Evolutionary conservation across 2,113 vertebrate genomes (phyloP).

Genomic region (Anseranas semipalmata): DNA sequence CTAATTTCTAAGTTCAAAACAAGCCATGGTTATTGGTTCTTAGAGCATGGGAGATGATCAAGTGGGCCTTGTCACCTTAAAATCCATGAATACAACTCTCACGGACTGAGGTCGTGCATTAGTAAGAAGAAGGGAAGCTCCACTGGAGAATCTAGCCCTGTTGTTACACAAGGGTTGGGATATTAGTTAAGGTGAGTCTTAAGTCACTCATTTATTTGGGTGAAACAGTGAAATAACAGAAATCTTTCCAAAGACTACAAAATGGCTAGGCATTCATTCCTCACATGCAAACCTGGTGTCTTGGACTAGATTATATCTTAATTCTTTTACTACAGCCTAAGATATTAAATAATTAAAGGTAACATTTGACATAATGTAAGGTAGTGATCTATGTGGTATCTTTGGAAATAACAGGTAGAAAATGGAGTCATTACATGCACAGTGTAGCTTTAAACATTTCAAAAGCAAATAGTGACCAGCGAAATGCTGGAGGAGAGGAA

Average conservation of each 20-base stretch:
- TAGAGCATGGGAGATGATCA: neutral
- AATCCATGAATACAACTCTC: neutral
- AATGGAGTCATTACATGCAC: neutral
- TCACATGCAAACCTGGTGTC: neutral
- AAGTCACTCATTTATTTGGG: neutral
- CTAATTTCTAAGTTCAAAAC: neutral
- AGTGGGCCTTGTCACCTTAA: neutral
- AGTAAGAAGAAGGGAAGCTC: neutral
- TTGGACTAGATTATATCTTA: neutral
- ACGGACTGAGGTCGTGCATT: neutral
- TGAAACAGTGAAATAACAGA: neutral
- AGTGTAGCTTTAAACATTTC: neutral
- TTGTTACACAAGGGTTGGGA: neutral
- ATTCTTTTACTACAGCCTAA: neutral
- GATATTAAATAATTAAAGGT: neutral
- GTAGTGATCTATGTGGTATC: neutral
- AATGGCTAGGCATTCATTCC: neutral
- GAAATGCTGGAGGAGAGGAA: neutral
- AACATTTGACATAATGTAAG: neutral
- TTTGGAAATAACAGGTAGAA: neutral
- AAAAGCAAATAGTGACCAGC: neutral
- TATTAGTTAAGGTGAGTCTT: neutral
- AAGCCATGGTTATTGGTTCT: neutral
- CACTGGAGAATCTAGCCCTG: neutral
- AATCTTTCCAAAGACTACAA: neutral